phyloP scores from a whole-genome alignment of 2,888 invertebrate genomes.

The Pristionchus mayeri region DNA sequence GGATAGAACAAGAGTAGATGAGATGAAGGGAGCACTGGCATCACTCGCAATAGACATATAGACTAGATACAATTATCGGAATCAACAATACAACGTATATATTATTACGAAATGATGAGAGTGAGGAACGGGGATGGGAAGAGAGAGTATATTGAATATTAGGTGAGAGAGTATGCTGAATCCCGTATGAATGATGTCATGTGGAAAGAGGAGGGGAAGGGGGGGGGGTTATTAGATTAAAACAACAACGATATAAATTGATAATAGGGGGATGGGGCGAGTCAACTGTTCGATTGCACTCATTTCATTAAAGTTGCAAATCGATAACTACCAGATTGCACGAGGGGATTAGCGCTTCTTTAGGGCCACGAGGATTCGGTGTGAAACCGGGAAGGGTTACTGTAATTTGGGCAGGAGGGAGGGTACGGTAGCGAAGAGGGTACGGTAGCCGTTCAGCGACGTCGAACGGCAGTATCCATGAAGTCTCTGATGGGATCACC shows the following conservation, averaged over 20 bases:
- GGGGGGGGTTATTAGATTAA: background rate
- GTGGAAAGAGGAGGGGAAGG: background rate
- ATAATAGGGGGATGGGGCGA: no score
- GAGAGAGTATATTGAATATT: background rate
- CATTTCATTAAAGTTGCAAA: background rate
- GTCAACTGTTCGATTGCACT: background rate
- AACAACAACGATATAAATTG: no score
- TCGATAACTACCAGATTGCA: background rate
- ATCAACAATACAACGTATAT: conserved; percentile 22
- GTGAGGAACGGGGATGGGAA: background rate
- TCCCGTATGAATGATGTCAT: background rate
- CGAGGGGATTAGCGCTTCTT: no score
- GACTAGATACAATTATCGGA: background rate
- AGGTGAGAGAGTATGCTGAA: background rate
- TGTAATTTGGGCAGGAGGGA: background rate
- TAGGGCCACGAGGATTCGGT: no score
- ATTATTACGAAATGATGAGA: background rate
- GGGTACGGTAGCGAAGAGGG: background rate
- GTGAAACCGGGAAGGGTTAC: no score
- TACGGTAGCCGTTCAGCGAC: conserved; percentile 21
- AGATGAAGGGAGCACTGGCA: no score
- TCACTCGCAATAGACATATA: no score
- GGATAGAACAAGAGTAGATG: no score
- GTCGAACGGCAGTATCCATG: background rate
- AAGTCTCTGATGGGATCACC: background rate